Percentiles rank a stretch among this genome's conserved stretches.
These are phyloP conservation scores for Podilymbus podiceps DNA, from an alignment of 2,113 vertebrate species.

Conservation along the genomic window DNA sequence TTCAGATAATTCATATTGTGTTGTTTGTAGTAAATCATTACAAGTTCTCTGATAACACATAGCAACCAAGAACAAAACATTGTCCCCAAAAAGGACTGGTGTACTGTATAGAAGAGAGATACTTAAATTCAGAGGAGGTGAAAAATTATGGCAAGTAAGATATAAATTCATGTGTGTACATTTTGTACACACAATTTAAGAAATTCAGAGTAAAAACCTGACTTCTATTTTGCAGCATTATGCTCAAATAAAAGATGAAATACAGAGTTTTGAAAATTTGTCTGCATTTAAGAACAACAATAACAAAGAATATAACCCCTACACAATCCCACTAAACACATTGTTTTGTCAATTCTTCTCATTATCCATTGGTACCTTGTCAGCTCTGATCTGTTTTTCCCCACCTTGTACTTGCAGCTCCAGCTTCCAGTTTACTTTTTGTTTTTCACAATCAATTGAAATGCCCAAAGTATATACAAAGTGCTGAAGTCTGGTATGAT, in stretches of 20 bases:
- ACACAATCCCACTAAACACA: neutral
- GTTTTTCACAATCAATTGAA: neutral
- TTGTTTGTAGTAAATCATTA: neutral
- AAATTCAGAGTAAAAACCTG: neutral
- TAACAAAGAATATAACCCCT: neutral
- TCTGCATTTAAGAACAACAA: neutral
- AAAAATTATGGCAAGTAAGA: neutral
- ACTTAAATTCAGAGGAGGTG: neutral
- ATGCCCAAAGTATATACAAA: neutral
- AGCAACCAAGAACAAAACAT: neutral
- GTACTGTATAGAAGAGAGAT: neutral
- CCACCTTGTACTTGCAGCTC: neutral
- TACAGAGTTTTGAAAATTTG: neutral
- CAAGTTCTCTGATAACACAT: neutral
- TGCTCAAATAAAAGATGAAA: neutral
- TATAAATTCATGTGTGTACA: neutral
- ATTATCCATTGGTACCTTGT: neutral
- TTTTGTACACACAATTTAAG: neutral
- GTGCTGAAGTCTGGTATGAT: neutral
- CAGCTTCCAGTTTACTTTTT: neutral
- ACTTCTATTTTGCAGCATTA: neutral
- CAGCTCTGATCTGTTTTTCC: neutral
- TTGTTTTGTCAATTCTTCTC: neutral
- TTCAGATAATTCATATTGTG: neutral
- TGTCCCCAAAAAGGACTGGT: neutral